phyloP scores from a whole-genome alignment of 1,140 invertebrate species.

The Temnothorax nylanderi region DNA sequence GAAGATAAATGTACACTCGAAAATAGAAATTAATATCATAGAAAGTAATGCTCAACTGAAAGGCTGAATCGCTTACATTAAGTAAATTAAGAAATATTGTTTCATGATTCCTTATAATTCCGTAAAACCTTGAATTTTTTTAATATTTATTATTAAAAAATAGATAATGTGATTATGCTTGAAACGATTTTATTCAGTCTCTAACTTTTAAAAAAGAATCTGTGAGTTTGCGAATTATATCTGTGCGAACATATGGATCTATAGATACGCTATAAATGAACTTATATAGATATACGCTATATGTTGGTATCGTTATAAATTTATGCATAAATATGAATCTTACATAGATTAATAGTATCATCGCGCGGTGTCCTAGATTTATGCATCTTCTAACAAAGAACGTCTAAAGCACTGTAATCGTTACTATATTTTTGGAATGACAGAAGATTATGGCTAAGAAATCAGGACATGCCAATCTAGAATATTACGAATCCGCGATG shows the following conservation, averaged over 20 bases:
- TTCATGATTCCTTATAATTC: background rate
- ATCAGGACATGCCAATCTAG: background rate
- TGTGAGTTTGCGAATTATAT: background rate
- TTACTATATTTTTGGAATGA: constrained; percentile 12
- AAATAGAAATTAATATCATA: constrained; percentile 11
- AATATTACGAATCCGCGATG: constrained; percentile 9
- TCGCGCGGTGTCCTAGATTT: background rate
- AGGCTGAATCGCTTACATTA: background rate
- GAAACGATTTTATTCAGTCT: background rate
- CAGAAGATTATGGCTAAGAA: background rate
- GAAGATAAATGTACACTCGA: constrained; percentile 33
- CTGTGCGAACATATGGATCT: background rate
- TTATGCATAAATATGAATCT: background rate
- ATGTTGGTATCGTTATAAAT: background rate
- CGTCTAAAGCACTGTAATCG: background rate
- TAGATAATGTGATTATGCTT: background rate
- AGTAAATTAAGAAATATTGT: background rate
- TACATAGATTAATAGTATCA: background rate
- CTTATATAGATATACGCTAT: no score
- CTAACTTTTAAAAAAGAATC: background rate
- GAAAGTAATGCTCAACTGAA: background rate
- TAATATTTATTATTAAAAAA: background rate
- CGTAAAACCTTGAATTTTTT: background rate
- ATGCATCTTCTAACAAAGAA: background rate
- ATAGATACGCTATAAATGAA: background rate